Evolutionary conservation across 2,797 vertebrate species (phyloP).

Genomic region (Platalea minor): DNA sequence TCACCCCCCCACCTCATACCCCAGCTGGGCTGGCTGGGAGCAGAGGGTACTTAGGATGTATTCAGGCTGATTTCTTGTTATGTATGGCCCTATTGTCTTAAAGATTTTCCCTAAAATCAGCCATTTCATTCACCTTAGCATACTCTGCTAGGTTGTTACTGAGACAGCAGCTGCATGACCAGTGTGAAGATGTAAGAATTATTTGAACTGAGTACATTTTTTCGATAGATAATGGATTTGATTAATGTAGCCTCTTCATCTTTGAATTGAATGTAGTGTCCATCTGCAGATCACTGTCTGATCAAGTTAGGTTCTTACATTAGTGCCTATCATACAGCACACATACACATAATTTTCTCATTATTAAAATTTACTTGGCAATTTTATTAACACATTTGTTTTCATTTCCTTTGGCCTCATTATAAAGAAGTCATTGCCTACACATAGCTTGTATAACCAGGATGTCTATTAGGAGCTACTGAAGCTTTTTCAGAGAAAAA

Average conservation of each 20-base stretch:
- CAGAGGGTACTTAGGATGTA: neutral
- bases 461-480: neutral
- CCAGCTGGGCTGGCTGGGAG: neutral
- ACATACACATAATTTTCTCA: neutral
- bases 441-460: neutral
- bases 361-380: neutral
- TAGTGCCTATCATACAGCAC: neutral
- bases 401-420: neutral
- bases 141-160: neutral
- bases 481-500: neutral
- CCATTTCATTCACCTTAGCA: fast-evolving
- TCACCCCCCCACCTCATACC: too few relatives aligned
- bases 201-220: neutral
- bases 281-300: neutral
- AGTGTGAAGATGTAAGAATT: neutral
- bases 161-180: neutral
- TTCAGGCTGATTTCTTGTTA: neutral
- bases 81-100: neutral
- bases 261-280: neutral
- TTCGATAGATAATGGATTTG: neutral
- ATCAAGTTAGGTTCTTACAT: neutral
- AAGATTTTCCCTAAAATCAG: neutral
- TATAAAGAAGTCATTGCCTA: neutral
- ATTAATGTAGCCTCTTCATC: constrained; percentile 8
- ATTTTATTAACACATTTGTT: neutral